phyloP scores from a whole-genome alignment of 2,797 vertebrate species.

The Pantherophis alleghaniensis region DNA sequence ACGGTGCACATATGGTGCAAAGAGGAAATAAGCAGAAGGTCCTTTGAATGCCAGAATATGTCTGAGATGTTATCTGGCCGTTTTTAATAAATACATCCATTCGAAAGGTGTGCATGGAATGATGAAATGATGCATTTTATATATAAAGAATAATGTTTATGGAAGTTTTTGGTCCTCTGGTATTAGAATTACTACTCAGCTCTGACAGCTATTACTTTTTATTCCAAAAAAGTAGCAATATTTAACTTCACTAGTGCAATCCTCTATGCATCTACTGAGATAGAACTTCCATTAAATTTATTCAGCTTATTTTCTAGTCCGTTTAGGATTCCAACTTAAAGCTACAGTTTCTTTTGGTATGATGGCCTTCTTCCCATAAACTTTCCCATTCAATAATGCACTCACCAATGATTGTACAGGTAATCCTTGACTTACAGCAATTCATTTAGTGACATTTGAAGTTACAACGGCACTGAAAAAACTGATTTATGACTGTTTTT shows the following conservation, averaged over 20 bases:
- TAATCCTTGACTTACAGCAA: neutral
- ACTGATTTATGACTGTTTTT: neutral
- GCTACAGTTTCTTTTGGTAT: neutral
- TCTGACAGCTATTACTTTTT: neutral
- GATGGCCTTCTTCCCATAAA: neutral
- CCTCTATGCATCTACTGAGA: neutral
- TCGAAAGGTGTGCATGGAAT: conserved; percentile 45
- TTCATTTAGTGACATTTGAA: neutral
- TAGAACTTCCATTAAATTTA: neutral
- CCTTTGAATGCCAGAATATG: conserved; percentile 31
- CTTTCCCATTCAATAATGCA: neutral
- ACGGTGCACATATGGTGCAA: conserved; percentile 17
- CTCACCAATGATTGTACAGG: neutral
- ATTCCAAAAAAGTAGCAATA: neutral
- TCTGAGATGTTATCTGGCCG: conserved; percentile 38
- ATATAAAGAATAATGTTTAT: conserved; percentile 7
- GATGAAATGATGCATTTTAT: conserved; percentile 54
- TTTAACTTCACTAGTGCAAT: neutral
- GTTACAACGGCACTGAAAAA: neutral
- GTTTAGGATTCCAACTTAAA: neutral
- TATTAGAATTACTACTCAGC: neutral
- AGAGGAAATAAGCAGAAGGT: conserved; percentile 44
- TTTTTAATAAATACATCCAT: conserved; percentile 31
- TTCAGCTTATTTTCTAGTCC: neutral
- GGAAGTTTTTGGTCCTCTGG: neutral